Evolutionary conservation across 2,113 vertebrate genomes (phyloP).

Genomic region (Prunella himalayana): DNA sequence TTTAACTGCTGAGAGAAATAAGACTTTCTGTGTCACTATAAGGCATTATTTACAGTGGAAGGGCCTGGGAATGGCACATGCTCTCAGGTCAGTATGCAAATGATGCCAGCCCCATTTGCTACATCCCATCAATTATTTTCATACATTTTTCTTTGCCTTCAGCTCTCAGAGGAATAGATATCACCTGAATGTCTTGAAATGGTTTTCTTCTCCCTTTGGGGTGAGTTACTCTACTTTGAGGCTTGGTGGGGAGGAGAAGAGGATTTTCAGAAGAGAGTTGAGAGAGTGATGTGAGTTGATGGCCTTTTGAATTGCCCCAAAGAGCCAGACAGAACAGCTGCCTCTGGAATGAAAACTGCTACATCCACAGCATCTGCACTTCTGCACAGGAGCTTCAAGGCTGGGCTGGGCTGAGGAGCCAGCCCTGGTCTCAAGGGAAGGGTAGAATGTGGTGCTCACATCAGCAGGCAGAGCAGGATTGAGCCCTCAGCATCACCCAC

Average conservation of each 20-base stretch:
- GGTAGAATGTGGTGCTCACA: background rate
- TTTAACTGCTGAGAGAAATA: slow-evolving; percentile 25
- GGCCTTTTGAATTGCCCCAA: background rate
- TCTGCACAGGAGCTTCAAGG: background rate
- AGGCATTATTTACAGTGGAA: slow-evolving; percentile 34
- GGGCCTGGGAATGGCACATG: background rate
- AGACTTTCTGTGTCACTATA: slow-evolving; percentile 8
- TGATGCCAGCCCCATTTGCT: slow-evolving; percentile 9
- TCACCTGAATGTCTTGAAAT: slow-evolving; percentile 47
- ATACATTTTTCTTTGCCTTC: slow-evolving; percentile 34
- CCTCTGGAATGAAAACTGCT: background rate
- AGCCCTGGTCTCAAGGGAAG: background rate
- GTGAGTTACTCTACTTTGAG: background rate
- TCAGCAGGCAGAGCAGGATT: background rate
- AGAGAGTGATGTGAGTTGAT: background rate
- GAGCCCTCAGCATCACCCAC: background rate
- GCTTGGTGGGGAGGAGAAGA: background rate
- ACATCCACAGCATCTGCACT: background rate
- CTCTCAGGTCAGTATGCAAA: slow-evolving; percentile 30
- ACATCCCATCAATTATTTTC: slow-evolving; percentile 31
- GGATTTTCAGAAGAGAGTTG: background rate
- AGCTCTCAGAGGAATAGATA: slow-evolving; percentile 37
- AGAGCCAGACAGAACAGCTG: background rate
- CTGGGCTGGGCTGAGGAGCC: background rate
- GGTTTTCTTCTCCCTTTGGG: background rate